These are phyloP conservation scores for Pegea sp. DNA, from an alignment of 23 tunicate genomes.

Conservation along the genomic window DNA sequence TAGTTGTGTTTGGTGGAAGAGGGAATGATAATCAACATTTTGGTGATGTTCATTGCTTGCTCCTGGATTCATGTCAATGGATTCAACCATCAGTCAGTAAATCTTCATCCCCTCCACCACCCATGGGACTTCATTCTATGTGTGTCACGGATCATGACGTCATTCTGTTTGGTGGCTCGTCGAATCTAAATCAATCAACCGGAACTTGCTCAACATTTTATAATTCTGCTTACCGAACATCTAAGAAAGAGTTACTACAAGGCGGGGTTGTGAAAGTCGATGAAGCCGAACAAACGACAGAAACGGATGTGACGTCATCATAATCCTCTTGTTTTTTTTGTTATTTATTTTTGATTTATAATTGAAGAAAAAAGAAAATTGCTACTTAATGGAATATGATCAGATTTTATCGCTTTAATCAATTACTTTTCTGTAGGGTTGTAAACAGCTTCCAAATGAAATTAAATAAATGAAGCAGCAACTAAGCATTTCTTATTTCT, in stretches of 20 bases:
- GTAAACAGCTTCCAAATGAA: no score
- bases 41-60: constrained; percentile 38
- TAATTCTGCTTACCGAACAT: constrained; percentile 13
- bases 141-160: constrained; percentile 7
- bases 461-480: no score
- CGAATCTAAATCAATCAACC: constrained; percentile 40
- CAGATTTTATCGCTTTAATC: no score
- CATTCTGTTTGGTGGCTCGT: constrained; percentile 33
- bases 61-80: constrained; percentile 33
- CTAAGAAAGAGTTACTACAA: constrained; percentile 13
- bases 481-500: no score
- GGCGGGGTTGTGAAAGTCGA: constrained; percentile 22
- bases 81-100: constrained; percentile 19
- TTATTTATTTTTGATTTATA: no score
- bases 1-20: constrained; percentile 46
- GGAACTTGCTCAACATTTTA: constrained; percentile 33
- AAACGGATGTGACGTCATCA: no score
- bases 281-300: constrained; percentile 5
- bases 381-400: no score
- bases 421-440: no score
- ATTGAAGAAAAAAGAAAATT: no score
- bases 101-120: constrained; percentile 10
- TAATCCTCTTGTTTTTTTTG: no score
- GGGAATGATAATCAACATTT: constrained; percentile 40
- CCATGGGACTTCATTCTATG: constrained; percentile 38